Evolutionary conservation across 2,113 vertebrate genomes (phyloP).

Genomic region (Butorides virescens): DNA sequence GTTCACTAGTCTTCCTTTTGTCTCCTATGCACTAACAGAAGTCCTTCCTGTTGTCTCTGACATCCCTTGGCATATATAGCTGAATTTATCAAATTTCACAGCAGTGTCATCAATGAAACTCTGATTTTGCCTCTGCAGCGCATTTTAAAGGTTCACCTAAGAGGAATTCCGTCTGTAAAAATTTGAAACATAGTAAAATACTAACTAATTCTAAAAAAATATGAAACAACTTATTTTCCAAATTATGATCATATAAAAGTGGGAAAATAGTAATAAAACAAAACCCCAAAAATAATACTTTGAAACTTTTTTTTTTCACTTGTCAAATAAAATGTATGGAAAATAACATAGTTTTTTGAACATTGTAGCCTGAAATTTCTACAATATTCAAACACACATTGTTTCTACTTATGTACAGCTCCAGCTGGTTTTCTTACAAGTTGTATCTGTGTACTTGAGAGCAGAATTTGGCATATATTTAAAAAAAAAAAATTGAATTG

Average conservation of each 20-base stretch:
- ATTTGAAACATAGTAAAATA: not conserved
- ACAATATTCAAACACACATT: not conserved
- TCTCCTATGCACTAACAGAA: not conserved
- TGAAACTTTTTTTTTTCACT: not conserved
- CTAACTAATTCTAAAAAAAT: not conserved
- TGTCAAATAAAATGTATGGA: not conserved
- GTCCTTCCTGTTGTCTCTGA: not conserved
- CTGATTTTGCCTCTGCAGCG: not conserved
- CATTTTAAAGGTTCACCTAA: not conserved
- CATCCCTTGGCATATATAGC: not conserved
- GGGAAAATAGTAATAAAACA: not conserved
- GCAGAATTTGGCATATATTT: not conserved
- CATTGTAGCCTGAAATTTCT: not conserved
- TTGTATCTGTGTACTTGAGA: not conserved
- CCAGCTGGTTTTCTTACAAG: not conserved
- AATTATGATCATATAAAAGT: not conserved
- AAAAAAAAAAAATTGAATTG: not conserved
- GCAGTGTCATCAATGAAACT: not conserved
- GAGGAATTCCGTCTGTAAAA: not conserved
- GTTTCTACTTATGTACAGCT: not conserved
- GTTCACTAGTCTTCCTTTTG: not conserved
- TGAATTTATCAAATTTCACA: not conserved
- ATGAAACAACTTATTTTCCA: not conserved
- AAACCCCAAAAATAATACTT: not conserved
- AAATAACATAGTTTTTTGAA: not conserved